These are phyloP conservation scores for Xerus rutilus DNA, from an alignment of 2,797 vertebrate genomes.

Conservation along the genomic window DNA sequence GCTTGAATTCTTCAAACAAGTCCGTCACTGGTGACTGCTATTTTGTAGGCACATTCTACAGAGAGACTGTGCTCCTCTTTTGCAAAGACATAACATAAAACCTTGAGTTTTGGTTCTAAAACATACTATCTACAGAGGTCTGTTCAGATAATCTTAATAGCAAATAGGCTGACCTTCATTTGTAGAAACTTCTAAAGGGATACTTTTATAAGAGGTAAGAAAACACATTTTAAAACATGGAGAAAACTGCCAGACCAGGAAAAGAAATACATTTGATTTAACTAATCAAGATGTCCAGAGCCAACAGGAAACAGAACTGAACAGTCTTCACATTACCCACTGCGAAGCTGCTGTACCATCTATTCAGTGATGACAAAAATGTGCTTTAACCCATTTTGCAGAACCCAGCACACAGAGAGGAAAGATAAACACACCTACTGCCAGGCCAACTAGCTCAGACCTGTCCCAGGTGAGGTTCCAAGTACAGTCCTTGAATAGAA, in stretches of 20 bases:
- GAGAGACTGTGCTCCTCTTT: not conserved
- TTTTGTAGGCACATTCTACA: not conserved
- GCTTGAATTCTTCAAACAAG: not conserved
- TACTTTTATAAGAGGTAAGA: not conserved
- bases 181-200: slow-evolving; percentile 27
- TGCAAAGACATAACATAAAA: not conserved
- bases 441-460: not conserved
- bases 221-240: not conserved
- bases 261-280: slow-evolving; percentile 56
- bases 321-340: not conserved
- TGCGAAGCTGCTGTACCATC: not conserved
- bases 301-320: not conserved
- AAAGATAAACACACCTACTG: not conserved
- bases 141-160: not conserved
- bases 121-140: not conserved
- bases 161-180: not conserved
- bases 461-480: not conserved
- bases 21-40: not conserved
- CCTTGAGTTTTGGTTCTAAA: not conserved
- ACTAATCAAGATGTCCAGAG: slow-evolving; percentile 28
- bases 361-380: not conserved
- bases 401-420: not conserved
- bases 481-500: not conserved
- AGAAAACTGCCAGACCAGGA: not conserved
- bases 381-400: not conserved